Base-by-base conservation (phyloP, 2,888 invertebrate species). In the Synanthedon andrenaeformis region DNA sequence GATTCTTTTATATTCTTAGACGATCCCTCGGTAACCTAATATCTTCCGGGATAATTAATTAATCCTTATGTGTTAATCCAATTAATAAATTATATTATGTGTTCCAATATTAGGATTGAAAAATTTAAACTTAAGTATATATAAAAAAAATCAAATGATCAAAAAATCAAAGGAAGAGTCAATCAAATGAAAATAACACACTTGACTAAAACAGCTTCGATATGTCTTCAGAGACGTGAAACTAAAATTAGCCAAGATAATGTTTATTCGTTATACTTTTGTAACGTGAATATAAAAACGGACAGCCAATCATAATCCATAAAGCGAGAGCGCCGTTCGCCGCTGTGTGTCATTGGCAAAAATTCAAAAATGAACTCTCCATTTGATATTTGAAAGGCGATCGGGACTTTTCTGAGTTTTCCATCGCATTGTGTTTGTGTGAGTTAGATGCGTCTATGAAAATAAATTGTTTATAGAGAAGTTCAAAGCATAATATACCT, bases 401-500 rank as follows among this genome's bases (percentile, higher is more conserved):
- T 49, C 13, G 49, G 17, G 23, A 49, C 10, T 45, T 45, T 45
- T 35, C 14, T 49, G 17, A 19, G 49, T 49, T 51, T 35, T 52
- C 55, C 55, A 48, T 35, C 52, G 52, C 12, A 5, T 41, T 17
- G 19, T 55, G 52, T 56, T 54, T 53, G 56, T 57, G 55, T 56
- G 54, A 51, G 54, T 54, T 50, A 70, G 72, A 78, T 79, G 76
- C 76, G 76, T 71, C 67, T 62, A 65, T 84, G 76, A 79, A 86
- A 84, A 84, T 81, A 82, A 82, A 77, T 80, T 76, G 75, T 82
- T 78, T 76, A 78, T 77, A 73, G 70, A 63, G 70, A 70, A 70
- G 67, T 73, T 73, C 67, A 78, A 76, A 60, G 64, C 61, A 76
- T 76, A 76, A 78, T 79, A 68, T 70, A 77, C 72, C 72, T 72